A percentile compares a stretch with the other conserved stretches of the same genome.
These are phyloP conservation scores for Holothuria scabra DNA, from an alignment of 53 echinoderm and acorn worm species.

Conservation along the genomic window DNA sequence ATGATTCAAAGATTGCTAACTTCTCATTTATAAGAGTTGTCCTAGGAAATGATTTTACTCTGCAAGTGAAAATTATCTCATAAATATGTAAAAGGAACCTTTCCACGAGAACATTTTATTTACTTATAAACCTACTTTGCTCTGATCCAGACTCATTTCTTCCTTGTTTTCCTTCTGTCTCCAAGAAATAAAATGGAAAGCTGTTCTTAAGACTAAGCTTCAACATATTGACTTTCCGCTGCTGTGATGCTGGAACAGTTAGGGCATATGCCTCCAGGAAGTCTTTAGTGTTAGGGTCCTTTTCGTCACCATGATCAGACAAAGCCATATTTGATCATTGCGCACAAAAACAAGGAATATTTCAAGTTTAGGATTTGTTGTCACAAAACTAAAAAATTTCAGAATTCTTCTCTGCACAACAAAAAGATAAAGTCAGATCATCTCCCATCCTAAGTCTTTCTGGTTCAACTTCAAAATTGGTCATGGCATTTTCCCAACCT, in stretches of 20 bases:
- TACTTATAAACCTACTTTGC: neutral
- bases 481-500: too few relatives aligned
- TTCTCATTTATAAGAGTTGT: too few relatives aligned
- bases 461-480: too few relatives aligned
- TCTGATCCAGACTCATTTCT: neutral
- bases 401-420: too few relatives aligned
- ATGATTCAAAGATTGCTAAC: too few relatives aligned
- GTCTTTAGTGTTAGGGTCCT: slow-evolving; percentile 19
- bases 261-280: slow-evolving; percentile 35
- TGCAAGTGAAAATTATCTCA: neutral
- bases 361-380: too few relatives aligned
- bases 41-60: neutral
- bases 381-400: too few relatives aligned
- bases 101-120: neutral
- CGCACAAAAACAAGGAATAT: too few relatives aligned
- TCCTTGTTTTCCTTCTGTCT: slow-evolving; percentile 61
- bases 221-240: slow-evolving; percentile 70
- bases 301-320: neutral
- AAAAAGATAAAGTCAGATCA: too few relatives aligned
- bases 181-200: slow-evolving; percentile 91
- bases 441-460: too few relatives aligned
- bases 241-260: slow-evolving; percentile 50
- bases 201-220: slow-evolving; percentile 87
- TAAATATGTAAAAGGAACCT: neutral
- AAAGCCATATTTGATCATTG: neutral